Evolutionary conservation across 2,888 invertebrate genomes (phyloP), one percentile per base, ranked within the genome.

Genomic region (Drosophila meridionalis): DNA sequence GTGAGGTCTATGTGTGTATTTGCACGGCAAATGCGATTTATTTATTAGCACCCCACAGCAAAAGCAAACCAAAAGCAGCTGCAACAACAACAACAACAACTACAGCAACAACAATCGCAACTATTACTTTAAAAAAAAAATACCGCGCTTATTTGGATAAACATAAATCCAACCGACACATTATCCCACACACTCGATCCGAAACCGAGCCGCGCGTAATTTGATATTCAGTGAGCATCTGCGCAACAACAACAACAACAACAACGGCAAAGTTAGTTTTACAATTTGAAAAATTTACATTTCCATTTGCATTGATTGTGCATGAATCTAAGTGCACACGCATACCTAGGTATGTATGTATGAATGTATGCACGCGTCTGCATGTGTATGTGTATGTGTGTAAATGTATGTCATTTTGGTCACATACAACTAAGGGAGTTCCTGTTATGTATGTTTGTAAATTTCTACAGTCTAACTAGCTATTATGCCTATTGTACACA

Each of bases 261-360:
- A 6, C 55, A 52, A 43, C 47, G 62, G 48, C 58, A 82, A 57
- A 64, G 57, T 66, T 55, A 69, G 61, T 65, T 74, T 82, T 65
- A 76, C 74, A 78, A 76, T 78, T 62, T 64, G 60, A 67, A 82
- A 82, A 83, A 83, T 83, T 83, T 90, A 86, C 89, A 84, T 85
- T 85, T 69, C 71, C 88, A 90, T 90, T 87, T 90, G 86, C 87
- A 87, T 87, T 87, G 90, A 90, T 87, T 90, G 90, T 89, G 86
- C 90, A 85, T 90, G 90, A 89, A 83, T 82, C 89, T 83, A 90
- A 77, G 69, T 71, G 87, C 45, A 76, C 12, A 36, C 30, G 47
- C 47, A 58, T 32, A 45, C 40, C 20, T 28, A 45, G 32, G 30
- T 28, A 12, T 11, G 8, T 12, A 28, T 38, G 12, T 26, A 28